Evolutionary conservation across 2,888 invertebrate genomes (phyloP).

Genomic region (Loripinus fragilis): DNA sequence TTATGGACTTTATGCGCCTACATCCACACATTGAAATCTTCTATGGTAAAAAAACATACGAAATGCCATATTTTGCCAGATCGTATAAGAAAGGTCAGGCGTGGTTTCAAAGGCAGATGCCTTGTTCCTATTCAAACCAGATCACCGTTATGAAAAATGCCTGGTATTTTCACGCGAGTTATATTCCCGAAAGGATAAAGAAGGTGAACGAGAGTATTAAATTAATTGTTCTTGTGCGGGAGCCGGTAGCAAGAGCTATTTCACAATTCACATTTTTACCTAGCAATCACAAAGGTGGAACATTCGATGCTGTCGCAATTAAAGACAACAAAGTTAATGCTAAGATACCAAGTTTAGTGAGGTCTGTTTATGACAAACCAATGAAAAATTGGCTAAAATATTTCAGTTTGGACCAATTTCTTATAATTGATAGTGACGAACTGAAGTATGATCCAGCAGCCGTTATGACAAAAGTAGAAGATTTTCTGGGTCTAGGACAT

Average conservation of each 20-base stretch:
- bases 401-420: conserved; percentile 94
- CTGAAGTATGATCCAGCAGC: too few relatives aligned
- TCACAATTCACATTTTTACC: not conserved
- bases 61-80: not conserved
- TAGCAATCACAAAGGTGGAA: not conserved
- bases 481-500: too few relatives aligned
- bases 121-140: conserved; percentile 94
- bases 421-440: too few relatives aligned
- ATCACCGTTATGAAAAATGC: conserved; percentile 98
- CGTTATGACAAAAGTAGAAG: too few relatives aligned
- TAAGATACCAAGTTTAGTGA: conserved; percentile 54
- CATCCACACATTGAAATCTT: conserved; percentile 3
- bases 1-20: not conserved
- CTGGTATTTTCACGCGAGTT: conserved; percentile 96
- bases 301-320: not conserved
- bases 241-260: conserved; percentile 88
- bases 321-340: not conserved
- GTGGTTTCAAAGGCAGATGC: conserved; percentile 91
- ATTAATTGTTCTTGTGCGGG: conserved; percentile 95
- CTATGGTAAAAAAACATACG: not conserved
- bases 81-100: not conserved
- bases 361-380: conserved; percentile 86
- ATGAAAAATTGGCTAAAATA: conserved; percentile 95
- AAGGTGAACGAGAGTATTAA: conserved; percentile 96
- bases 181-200: conserved; percentile 95